Evolutionary conservation across 1,140 invertebrate species (phyloP).

Genomic region (silkworm (Bombyx mori)): ASM3026992v2 NC_085111.1:3386001-3386500

Average conservation of each 20-base stretch:
- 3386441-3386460: constrained; percentile 37
- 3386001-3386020: constrained; percentile 38
- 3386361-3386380: background rate
- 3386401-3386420: constrained; percentile 32
- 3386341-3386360: constrained; percentile 11
- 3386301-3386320: constrained; percentile 12
- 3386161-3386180: constrained; percentile 52
- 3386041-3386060: constrained; percentile 57
- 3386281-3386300: constrained; percentile 48
- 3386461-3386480: constrained; percentile 19
- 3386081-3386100: constrained; percentile 59
- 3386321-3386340: constrained; percentile 21
- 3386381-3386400: constrained; percentile 10
- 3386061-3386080: constrained; percentile 62
- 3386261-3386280: constrained; percentile 52
- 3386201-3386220: constrained; percentile 47
- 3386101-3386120: constrained; percentile 48
- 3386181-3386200: constrained; percentile 37
- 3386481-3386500: constrained; percentile 20
- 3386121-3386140: constrained; percentile 43
- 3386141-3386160: constrained; percentile 63
- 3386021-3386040: constrained; percentile 52
- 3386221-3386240: constrained; percentile 52
- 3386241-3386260: constrained; percentile 56
- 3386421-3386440: constrained; percentile 35